A percentile compares a stretch with the other conserved stretches of the same genome.
Evolutionary conservation across 2,113 vertebrate species (phyloP).

Genomic region (Psephotus haematonotus): DNA sequence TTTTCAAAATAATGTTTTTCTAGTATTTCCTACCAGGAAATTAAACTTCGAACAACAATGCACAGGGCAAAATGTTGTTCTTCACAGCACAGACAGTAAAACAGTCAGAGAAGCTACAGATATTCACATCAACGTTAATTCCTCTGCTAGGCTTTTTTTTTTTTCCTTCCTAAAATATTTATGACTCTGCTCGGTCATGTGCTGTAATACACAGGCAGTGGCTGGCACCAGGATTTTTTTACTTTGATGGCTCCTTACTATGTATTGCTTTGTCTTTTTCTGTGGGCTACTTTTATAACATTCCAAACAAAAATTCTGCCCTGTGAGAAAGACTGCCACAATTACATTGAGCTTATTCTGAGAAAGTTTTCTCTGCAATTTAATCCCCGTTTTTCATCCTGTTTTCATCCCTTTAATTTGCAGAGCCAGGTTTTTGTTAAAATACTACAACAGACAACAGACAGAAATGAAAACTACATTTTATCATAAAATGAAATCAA

Average conservation of each 20-base stretch:
- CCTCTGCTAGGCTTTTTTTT: background rate
- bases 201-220: background rate
- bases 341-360: background rate
- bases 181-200: background rate
- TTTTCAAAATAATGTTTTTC: background rate
- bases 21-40: background rate
- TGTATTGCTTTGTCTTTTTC: background rate
- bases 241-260: background rate
- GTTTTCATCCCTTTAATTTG: background rate
- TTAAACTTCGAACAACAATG: background rate
- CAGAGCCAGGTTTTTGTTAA: background rate
- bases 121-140: background rate
- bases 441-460: background rate
- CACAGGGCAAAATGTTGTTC: background rate
- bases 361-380: background rate
- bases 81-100: background rate
- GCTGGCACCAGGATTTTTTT: background rate
- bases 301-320: background rate
- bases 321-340: background rate
- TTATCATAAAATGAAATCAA: background rate
- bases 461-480: background rate
- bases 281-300: background rate
- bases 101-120: background rate
- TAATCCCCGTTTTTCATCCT: background rate
- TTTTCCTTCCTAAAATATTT: background rate